Evolutionary conservation across 2,797 vertebrate species (phyloP).

Genomic region (Poeciliopsis turneri): DNA sequence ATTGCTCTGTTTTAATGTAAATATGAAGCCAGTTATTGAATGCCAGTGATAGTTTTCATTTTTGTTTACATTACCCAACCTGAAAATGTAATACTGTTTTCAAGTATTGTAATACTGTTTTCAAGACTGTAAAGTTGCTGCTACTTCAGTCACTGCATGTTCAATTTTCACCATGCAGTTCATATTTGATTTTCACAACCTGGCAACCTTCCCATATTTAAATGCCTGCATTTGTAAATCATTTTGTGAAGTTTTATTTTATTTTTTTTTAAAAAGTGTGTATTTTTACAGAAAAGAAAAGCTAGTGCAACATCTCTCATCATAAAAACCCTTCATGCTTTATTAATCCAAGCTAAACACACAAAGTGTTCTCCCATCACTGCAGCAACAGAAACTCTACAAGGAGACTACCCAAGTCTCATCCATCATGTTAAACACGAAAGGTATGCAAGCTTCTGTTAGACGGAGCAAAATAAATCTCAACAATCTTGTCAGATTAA

Average conservation of each 20-base stretch:
- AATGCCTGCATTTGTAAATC: neutral
- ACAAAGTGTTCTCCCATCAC: neutral
- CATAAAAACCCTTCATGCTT: neutral
- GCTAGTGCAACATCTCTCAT: neutral
- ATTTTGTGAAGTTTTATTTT: neutral
- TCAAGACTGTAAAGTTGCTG: neutral
- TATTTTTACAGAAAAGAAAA: neutral
- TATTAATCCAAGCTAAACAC: slow-evolving; percentile 3
- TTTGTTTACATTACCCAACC: neutral
- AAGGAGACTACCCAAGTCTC: neutral
- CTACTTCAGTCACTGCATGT: neutral
- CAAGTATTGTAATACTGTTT: neutral
- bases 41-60: neutral
- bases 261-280: neutral
- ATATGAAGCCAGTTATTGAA: neutral
- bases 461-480: slow-evolving; percentile 23
- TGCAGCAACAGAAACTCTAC: neutral
- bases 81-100: neutral
- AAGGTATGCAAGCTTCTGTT: neutral
- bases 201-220: neutral
- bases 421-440: neutral
- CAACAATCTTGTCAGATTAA: slow-evolving; percentile 1
- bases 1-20: neutral
- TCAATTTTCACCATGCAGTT: neutral
- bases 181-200: neutral